These are phyloP conservation scores for Taenaris catops DNA, from an alignment of 2,888 invertebrate genomes.

Conservation along the genomic window DNA sequence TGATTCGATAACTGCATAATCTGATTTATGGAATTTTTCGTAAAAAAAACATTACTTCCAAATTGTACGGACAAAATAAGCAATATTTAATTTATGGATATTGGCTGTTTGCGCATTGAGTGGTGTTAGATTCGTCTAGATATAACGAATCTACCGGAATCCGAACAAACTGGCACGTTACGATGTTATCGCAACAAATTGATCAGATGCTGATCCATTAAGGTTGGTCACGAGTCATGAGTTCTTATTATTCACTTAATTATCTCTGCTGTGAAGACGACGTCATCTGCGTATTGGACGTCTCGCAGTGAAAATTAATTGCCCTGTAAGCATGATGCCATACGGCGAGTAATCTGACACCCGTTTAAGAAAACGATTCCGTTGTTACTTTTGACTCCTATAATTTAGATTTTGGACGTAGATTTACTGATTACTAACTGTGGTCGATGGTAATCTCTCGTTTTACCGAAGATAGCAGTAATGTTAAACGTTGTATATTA, in stretches of 20 bases:
- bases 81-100: too few relatives aligned
- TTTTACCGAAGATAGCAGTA: too few relatives aligned
- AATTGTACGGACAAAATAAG: too few relatives aligned
- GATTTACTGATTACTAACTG: too few relatives aligned
- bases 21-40: too few relatives aligned
- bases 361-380: neutral
- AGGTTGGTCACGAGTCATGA: slow-evolving; percentile 25
- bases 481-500: too few relatives aligned
- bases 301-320: slow-evolving; percentile 14
- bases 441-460: too few relatives aligned
- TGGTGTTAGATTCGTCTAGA: slow-evolving; percentile 4
- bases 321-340: slow-evolving; percentile 7
- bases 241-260: slow-evolving; percentile 19
- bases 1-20: too few relatives aligned
- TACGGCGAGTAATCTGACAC: neutral
- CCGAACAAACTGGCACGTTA: slow-evolving; percentile 8
- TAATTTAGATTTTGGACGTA: too few relatives aligned
- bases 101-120: too few relatives aligned
- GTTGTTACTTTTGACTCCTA: slow-evolving; percentile 8
- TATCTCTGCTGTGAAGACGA: slow-evolving; percentile 12
- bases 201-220: slow-evolving; percentile 24
- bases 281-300: slow-evolving; percentile 10
- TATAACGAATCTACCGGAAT: slow-evolving; percentile 10
- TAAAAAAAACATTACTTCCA: too few relatives aligned
- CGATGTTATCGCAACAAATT: slow-evolving; percentile 27